Base-by-base conservation (phyloP, 2,888 invertebrate species). In the Polietes domitor region DNA sequence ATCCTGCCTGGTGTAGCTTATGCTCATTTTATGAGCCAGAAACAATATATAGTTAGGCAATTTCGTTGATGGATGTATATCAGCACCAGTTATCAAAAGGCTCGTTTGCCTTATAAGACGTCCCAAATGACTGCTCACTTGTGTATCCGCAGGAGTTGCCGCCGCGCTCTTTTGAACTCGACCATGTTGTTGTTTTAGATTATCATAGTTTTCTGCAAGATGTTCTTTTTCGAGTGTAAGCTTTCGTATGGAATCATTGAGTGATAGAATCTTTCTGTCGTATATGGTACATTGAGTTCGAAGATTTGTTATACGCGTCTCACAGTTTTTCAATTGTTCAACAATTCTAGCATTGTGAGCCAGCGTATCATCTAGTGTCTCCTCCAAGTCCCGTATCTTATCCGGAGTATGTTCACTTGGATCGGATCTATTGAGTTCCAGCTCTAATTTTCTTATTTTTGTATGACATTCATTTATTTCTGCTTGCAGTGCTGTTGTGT, bases 331-430 rank as follows among this genome's bases (percentile, higher is more conserved):
- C 12, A 71, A 50, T 53, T 71, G 15, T 32, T 71, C 53, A 17
- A 28, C 71, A 17, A 71, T 17, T 0, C 2, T 26, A 5, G 12
- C 12, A 19, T 71, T 71, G 19, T 71, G 32, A 32, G 50, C 53
- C 19, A 71, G 15, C 21, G 71, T 71, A 21, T 19, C 53, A n/a
- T 71, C 53, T 1, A 71, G 19, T 12, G 71, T 71, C 43, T 71
- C 71, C 43, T 71, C 28, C 2, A 71, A 19, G 12, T 50, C 53
- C n/a, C 43, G 50, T 26, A 70, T 70, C 47, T 70, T 2, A 47
- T 47, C 1, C 24, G 9, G 9, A 43, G 21, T 41, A 6, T 32
- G 32, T 32, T 6, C 32, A 32, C 9, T 32, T 12, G 12, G 2
- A 3, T 47, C 47, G 47, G 5, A 12, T 47, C 3, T 47, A 3